Conservation (phyloP, 1,140 invertebrate species). For the Camponotus pennsylvanicus region DNA sequence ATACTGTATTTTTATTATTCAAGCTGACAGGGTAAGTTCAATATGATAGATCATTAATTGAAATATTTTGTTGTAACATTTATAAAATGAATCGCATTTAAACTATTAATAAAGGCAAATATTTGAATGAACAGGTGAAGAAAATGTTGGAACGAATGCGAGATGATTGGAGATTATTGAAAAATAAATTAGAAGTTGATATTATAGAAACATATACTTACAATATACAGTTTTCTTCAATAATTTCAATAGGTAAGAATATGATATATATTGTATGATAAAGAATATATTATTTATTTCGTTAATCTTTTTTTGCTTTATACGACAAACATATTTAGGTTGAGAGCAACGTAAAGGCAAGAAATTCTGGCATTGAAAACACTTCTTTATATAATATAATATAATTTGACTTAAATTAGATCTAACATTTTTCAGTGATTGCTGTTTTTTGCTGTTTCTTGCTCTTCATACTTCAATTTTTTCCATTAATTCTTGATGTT, state of each 20-base stretch:
- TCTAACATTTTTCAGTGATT: constrained; percentile 2
- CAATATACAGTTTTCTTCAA: neutral
- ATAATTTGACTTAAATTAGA: constrained; percentile 4
- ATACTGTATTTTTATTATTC: constrained; percentile 14
- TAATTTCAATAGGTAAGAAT: neutral
- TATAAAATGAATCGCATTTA: neutral
- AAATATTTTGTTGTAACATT: neutral
- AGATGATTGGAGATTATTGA: constrained; percentile 43
- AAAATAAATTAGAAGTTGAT: constrained; percentile 25
- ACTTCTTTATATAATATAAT: neutral
- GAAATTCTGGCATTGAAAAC: neutral
- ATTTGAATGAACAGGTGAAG: constrained; percentile 11
- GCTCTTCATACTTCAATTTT: neutral
- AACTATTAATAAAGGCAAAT: neutral
- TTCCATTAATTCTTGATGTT: constrained; percentile 24
- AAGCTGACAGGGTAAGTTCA: neutral
- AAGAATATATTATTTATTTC: too few relatives aligned
- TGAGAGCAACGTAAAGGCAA: too few relatives aligned
- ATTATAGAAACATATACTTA: constrained; percentile 31
- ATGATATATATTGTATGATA: constrained; percentile 3
- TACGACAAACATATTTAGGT: too few relatives aligned
- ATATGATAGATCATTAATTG: neutral
- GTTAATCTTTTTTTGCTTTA: too few relatives aligned
- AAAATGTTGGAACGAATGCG: neutral
- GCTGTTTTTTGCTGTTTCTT: neutral